These are phyloP conservation scores for Calliopsis andreniformis DNA, from an alignment of 1,140 invertebrate species.

Conservation along the genomic window DNA sequence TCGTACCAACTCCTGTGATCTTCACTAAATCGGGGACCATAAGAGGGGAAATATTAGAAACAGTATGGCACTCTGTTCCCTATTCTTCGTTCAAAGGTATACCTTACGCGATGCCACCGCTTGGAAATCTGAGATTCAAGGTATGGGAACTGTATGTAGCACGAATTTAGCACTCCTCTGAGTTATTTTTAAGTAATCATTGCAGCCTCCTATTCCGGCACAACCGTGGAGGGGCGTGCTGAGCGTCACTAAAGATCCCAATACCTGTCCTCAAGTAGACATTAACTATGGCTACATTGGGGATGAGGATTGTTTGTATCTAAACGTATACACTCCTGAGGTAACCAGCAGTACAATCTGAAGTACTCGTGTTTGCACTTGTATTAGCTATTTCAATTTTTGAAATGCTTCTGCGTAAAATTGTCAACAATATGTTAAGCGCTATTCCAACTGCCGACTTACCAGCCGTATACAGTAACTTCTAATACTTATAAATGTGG, in stretches of 20 bases:
- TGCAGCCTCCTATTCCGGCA: constrained; percentile 76
- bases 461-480: no score
- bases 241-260: constrained; percentile 82
- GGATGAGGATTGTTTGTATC: constrained; percentile 89
- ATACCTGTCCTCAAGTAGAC: constrained; percentile 78
- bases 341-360: no score
- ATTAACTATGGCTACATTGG: constrained; percentile 54
- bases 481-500: no score
- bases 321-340: constrained; percentile 89
- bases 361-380: no score
- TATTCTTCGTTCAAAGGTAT: neutral
- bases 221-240: constrained; percentile 82
- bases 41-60: neutral
- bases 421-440: no score
- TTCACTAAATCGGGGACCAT: neutral
- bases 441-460: no score
- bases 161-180: no score
- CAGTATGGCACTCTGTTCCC: neutral
- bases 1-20: neutral
- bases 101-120: neutral
- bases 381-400: no score
- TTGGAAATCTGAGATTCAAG: neutral
- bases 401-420: no score
- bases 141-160: constrained; percentile 5
- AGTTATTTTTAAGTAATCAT: no score